Evolutionary conservation across 2,797 vertebrate species (phyloP).

Genomic region (Neosalanx taihuensis): DNA sequence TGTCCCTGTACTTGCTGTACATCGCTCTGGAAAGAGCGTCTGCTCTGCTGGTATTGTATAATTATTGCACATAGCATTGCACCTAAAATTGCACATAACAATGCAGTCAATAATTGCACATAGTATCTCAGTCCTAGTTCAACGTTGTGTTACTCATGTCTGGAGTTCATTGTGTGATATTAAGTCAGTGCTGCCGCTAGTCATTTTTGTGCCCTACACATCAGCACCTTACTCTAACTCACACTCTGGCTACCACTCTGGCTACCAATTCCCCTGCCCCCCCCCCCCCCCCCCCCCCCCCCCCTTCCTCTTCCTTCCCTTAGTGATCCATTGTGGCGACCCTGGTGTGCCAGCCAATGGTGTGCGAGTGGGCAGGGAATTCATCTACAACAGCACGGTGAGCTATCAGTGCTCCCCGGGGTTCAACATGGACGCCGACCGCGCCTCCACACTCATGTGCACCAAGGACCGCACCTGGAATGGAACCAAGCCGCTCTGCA

Average conservation of each 20-base stretch:
- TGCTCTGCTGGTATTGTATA: no score
- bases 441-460: conserved; percentile 85
- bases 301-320: background rate
- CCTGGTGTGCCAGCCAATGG: conserved; percentile 92
- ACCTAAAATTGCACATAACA: background rate
- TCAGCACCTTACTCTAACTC: no score
- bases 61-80: no score
- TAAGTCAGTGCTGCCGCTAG: no score
- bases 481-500: conserved; percentile 88
- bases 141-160: background rate
- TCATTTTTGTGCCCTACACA: no score
- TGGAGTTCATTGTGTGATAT: no score
- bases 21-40: no score
- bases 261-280: background rate
- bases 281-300: background rate
- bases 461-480: conserved; percentile 97
- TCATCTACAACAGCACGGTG: conserved; percentile 83
- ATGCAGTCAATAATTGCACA: no score
- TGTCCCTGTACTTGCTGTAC: no score
- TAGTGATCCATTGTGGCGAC: conserved; percentile 97
- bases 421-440: conserved; percentile 89
- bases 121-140: background rate
- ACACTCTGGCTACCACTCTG: no score
- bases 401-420: conserved; percentile 90
- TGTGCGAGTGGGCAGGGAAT: conserved; percentile 86